A percentile compares a stretch with the other conserved stretches of the same genome.
Conservation (phyloP, 2,797 vertebrate genomes). For the Sus cebifrons region DNA sequence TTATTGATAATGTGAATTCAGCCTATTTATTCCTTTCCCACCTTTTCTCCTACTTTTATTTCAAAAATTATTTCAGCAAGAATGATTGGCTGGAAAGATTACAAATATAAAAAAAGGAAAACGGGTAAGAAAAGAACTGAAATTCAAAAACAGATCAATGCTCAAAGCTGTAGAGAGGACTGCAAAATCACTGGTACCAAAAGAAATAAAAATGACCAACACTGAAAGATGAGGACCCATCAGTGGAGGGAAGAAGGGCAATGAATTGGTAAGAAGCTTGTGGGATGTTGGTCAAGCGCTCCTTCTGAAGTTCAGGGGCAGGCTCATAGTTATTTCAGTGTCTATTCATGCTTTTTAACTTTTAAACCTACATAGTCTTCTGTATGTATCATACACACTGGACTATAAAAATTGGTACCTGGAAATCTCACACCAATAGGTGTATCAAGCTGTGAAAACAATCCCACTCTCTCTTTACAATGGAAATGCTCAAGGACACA, state of each 20-base stretch:
- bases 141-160: background rate
- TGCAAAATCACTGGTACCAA: background rate
- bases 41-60: background rate
- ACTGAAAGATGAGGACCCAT: background rate
- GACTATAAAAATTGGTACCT: background rate
- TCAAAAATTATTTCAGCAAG: slow-evolving; percentile 5
- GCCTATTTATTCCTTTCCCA: background rate
- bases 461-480: background rate
- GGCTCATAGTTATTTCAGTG: background rate
- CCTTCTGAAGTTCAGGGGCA: background rate
- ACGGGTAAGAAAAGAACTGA: background rate
- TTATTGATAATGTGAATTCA: slow-evolving; percentile 4
- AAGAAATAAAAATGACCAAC: background rate
- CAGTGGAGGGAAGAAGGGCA: background rate
- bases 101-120: background rate
- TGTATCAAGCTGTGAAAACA: background rate
- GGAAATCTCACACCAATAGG: background rate
- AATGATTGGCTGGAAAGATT: background rate
- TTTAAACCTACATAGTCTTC: background rate
- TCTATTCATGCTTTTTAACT: background rate
- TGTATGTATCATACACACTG: background rate
- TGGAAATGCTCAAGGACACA: background rate
- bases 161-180: background rate
- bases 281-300: background rate
- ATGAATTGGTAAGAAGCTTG: fast-evolving